Evolutionary conservation across 2,113 vertebrate species (phyloP).

Genomic region (Pampusana beccarii): DNA sequence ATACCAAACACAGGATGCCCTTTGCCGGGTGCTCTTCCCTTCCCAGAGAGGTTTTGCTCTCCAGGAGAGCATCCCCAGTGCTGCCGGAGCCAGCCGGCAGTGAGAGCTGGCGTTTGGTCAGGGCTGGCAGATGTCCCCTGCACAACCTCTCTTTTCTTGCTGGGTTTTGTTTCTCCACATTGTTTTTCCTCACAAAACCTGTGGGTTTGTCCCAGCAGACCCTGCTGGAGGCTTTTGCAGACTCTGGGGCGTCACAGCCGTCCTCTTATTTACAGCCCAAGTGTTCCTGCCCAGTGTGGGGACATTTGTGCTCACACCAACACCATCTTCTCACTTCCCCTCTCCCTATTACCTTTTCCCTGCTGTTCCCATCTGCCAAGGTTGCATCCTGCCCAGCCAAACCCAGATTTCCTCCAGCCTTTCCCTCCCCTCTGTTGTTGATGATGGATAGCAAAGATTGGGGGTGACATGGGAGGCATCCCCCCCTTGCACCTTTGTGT

Average conservation of each 20-base stretch:
- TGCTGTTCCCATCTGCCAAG: neutral
- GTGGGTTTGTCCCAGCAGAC: neutral
- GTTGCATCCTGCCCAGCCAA: neutral
- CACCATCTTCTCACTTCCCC: neutral
- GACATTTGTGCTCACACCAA: neutral
- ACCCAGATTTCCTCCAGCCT: neutral
- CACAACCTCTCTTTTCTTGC: neutral
- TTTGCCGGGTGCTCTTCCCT: neutral
- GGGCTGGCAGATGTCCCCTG: neutral
- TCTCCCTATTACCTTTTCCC: neutral
- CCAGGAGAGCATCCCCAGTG: neutral
- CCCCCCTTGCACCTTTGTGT: neutral
- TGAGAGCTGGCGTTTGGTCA: neutral
- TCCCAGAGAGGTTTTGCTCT: neutral
- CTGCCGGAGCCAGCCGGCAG: fast-evolving
- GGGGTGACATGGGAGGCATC: neutral
- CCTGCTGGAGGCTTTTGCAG: neutral
- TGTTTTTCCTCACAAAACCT: neutral
- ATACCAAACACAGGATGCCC: neutral
- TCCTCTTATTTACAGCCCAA: neutral
- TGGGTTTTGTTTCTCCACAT: neutral
- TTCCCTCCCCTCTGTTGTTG: neutral
- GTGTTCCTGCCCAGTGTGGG: neutral
- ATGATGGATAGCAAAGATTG: neutral
- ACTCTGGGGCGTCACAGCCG: neutral